phyloP scores from a whole-genome alignment of 2,113 vertebrate genomes.

The Prolemur simus region DNA sequence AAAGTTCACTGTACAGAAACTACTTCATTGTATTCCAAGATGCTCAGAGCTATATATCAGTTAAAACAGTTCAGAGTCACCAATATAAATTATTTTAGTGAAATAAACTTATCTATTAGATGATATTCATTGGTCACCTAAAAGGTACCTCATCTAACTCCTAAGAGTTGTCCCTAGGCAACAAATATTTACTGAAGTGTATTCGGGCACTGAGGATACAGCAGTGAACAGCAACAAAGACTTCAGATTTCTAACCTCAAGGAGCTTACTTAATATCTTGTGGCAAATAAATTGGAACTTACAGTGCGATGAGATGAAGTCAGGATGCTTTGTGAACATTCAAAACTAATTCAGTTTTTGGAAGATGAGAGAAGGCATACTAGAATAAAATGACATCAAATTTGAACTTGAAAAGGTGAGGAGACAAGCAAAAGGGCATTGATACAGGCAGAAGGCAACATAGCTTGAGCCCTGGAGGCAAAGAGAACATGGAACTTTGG shows the following conservation, averaged over 20 bases:
- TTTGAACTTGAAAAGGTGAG: slow-evolving; percentile 13
- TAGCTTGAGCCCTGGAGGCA: neutral
- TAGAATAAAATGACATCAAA: neutral
- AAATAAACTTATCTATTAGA: slow-evolving; percentile 4
- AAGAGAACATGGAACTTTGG: neutral
- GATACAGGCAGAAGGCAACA: neutral
- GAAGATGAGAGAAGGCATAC: neutral
- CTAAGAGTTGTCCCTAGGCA: neutral
- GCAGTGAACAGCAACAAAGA: neutral
- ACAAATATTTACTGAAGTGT: neutral
- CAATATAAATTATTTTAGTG: neutral
- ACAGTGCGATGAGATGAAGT: neutral
- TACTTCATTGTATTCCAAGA: neutral
- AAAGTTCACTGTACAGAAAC: neutral
- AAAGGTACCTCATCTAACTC: neutral
- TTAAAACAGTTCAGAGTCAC: neutral
- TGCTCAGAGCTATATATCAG: neutral
- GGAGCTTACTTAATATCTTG: neutral
- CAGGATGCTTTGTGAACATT: neutral
- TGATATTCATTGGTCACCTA: neutral
- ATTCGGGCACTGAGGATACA: neutral
- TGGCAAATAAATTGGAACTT: neutral
- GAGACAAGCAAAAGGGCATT: neutral
- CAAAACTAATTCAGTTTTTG: neutral
- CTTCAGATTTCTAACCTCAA: neutral